A percentile compares a stretch with the other conserved stretches of the same genome.
Evolutionary conservation across 2,888 invertebrate species (phyloP).

Genomic region (Mongoloraphidia duomilia): DNA sequence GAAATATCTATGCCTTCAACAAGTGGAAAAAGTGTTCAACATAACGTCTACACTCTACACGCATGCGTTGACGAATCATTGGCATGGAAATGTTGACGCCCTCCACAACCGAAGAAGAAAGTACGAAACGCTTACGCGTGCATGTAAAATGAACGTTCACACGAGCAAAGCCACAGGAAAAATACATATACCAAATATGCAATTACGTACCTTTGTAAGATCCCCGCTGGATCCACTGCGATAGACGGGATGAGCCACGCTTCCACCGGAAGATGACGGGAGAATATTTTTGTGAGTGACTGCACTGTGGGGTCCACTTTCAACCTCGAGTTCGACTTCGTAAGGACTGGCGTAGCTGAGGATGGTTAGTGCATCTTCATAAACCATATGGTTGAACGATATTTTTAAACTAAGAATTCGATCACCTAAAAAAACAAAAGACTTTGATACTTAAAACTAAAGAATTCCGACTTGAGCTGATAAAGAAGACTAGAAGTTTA

Average conservation of each 20-base stretch:
- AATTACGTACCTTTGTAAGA: conserved; percentile 43
- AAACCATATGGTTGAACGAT: conserved; percentile 75
- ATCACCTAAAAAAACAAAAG: conserved; percentile 47
- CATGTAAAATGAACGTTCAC: not conserved
- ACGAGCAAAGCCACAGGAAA: not conserved
- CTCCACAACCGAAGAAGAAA: no score
- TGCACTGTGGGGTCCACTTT: conserved; percentile 25
- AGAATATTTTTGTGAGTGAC: not conserved
- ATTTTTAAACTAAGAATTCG: conserved; percentile 76
- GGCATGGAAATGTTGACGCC: no score
- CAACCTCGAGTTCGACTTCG: conserved; percentile 65
- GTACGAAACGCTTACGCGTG: no score
- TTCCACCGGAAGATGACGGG: conserved; percentile 27
- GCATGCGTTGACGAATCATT: no score
- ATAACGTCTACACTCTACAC: no score
- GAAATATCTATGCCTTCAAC: not conserved
- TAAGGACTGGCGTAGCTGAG: conserved; percentile 85
- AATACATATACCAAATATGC: not conserved
- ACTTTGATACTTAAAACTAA: no score
- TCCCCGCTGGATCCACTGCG: conserved; percentile 68
- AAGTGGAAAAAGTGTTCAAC: no score
- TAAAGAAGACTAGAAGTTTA: no score
- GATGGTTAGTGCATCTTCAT: conserved; percentile 80
- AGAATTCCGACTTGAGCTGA: no score
- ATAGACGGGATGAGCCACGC: conserved; percentile 61